phyloP scores from a whole-genome alignment of 2,888 invertebrate genomes.

The Lycophotia porphyrea region DNA sequence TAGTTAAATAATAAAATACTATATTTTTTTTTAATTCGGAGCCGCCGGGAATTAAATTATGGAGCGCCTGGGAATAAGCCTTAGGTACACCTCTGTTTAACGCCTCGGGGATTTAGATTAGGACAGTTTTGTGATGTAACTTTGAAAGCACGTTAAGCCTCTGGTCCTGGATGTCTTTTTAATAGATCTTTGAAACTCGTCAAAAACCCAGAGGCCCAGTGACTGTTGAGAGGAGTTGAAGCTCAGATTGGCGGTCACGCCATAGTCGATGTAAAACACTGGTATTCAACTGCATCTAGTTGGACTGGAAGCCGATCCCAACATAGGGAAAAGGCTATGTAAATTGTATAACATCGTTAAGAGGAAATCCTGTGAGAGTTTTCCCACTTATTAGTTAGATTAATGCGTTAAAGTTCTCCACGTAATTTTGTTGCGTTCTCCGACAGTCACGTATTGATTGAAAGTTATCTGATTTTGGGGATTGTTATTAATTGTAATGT shows the following conservation, averaged over 20 bases:
- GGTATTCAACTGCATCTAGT: background rate
- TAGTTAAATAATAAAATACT: too few relatives aligned
- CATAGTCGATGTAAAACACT: background rate
- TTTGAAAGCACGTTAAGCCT: background rate
- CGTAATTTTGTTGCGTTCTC: slow-evolving; percentile 58
- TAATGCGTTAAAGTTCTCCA: background rate
- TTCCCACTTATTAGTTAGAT: background rate
- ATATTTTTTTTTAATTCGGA: too few relatives aligned
- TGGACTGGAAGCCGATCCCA: background rate
- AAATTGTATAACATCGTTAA: background rate
- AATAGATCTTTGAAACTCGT: background rate
- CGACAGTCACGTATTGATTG: slow-evolving; percentile 65
- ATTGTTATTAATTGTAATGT: slow-evolving; percentile 42
- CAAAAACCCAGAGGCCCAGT: background rate
- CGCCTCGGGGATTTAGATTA: too few relatives aligned
- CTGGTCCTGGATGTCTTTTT: background rate
- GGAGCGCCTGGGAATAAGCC: too few relatives aligned
- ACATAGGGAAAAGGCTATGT: background rate
- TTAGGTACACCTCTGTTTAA: too few relatives aligned
- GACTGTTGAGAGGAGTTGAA: background rate
- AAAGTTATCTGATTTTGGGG: slow-evolving; percentile 63
- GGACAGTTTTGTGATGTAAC: background rate
- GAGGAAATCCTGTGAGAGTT: background rate
- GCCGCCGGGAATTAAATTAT: too few relatives aligned
- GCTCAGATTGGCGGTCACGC: background rate